Evolutionary conservation across 2,888 invertebrate species (phyloP).

Genomic region (Heliconius erato): DNA sequence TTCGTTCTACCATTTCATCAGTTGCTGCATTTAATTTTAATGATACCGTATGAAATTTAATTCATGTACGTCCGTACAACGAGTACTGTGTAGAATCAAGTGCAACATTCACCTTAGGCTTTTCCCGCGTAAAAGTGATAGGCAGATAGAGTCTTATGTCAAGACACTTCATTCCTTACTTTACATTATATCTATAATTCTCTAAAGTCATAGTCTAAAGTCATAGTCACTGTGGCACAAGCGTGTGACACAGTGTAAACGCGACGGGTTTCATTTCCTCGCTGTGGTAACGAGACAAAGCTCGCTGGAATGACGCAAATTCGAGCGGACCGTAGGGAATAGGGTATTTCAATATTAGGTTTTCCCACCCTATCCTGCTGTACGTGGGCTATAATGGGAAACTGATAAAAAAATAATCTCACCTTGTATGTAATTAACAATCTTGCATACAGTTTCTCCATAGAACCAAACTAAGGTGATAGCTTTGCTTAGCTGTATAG

Average conservation of each 20-base stretch:
- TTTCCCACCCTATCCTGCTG: background rate
- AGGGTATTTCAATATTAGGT: background rate
- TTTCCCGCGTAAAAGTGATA: too few species aligned
- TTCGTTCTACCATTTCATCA: background rate
- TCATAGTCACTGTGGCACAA: too few species aligned
- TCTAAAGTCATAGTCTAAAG: too few species aligned
- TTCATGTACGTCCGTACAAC: background rate
- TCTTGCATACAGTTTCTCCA: slow-evolving; percentile 90
- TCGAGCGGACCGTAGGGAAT: too few species aligned
- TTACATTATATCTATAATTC: too few species aligned
- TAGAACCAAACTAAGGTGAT: slow-evolving; percentile 90
- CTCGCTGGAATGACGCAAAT: too few species aligned
- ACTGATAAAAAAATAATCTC: slow-evolving; percentile 43
- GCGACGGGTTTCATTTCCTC: too few species aligned
- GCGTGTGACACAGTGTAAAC: too few species aligned
- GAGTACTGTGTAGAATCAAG: background rate
- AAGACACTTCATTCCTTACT: too few species aligned
- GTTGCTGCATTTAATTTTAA: background rate
- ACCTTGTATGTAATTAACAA: slow-evolving; percentile 91
- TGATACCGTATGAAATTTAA: background rate
- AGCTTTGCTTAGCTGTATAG: slow-evolving; percentile 89
- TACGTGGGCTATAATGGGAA: background rate
- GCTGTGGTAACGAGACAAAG: too few species aligned
- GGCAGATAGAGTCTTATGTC: too few species aligned
- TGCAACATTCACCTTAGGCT: too few species aligned